These are phyloP conservation scores for Oryzias melastigma DNA, from an alignment of 2,113 vertebrate genomes.

Conservation along the genomic window DNA sequence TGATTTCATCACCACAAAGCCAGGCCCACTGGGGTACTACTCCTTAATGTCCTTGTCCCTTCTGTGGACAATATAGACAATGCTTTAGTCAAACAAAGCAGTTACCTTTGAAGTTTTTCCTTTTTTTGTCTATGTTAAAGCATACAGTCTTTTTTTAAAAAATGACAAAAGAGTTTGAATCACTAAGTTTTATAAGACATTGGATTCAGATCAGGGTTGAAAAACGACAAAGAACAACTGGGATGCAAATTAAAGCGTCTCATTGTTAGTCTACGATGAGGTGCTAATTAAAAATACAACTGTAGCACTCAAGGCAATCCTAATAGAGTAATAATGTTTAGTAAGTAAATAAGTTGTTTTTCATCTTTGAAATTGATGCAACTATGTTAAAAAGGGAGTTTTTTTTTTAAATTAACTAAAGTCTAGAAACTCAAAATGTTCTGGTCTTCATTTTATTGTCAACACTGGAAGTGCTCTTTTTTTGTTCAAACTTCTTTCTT, in stretches of 20 bases:
- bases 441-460: not conserved
- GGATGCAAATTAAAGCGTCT: too few relatives aligned
- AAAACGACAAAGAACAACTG: too few relatives aligned
- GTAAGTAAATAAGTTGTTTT: too few relatives aligned
- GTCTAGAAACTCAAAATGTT: not conserved
- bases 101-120: not conserved
- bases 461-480: not conserved
- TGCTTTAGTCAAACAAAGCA: conserved; percentile 9
- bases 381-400: too few relatives aligned
- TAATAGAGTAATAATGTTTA: too few relatives aligned
- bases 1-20: conserved; percentile 60
- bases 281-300: too few relatives aligned
- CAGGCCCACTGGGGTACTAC: conserved; percentile 28
- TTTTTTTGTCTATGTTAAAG: not conserved
- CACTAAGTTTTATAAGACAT: too few relatives aligned
- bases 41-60: conserved; percentile 36
- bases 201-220: too few relatives aligned
- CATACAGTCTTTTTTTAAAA: conserved; percentile 4
- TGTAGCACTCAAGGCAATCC: too few relatives aligned
- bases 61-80: conserved; percentile 6
- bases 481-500: not conserved
- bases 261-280: too few relatives aligned
- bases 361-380: too few relatives aligned
- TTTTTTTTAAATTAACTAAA: not conserved
- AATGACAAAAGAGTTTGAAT: not conserved